phyloP scores from a whole-genome alignment of 2,113 vertebrate species.

The Callospermophilus lateralis region DNA sequence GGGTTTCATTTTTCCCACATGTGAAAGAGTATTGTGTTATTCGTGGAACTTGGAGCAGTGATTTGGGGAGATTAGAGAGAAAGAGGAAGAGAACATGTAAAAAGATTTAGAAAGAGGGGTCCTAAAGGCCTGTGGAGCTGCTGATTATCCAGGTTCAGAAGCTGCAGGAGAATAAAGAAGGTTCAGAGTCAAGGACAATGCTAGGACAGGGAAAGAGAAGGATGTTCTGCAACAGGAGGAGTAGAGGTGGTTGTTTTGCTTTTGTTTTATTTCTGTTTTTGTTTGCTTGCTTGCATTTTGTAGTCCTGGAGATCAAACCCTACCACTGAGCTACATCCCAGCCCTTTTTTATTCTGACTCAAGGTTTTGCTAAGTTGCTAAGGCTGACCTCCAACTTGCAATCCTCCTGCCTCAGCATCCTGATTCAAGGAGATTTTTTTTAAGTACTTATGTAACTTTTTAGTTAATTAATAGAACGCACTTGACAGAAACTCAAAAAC shows the following conservation, averaged over 20 bases:
- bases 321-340: too few relatives aligned
- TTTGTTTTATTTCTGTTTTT: neutral
- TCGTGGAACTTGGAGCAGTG: constrained; percentile 7
- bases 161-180: constrained; percentile 46
- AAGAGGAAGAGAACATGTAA: neutral
- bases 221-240: neutral
- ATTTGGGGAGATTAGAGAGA: constrained; percentile 71
- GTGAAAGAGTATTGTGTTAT: constrained; percentile 60
- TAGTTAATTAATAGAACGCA: constrained; percentile 59
- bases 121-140: neutral
- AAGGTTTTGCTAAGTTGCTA: too few relatives aligned
- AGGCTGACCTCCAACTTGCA: too few relatives aligned
- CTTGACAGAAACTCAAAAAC: neutral
- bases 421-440: too few relatives aligned
- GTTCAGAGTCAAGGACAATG: constrained; percentile 33
- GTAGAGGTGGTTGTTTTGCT: too few relatives aligned
- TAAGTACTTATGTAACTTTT: constrained; percentile 19
- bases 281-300: too few relatives aligned
- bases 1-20: constrained; percentile 58
- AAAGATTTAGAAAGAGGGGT: constrained; percentile 69
- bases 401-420: too few relatives aligned
- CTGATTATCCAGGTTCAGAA: constrained; percentile 61
- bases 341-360: too few relatives aligned
- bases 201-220: neutral
- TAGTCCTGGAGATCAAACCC: too few relatives aligned